Conservation (phyloP, 2,888 invertebrate species). For the Drosophila melanocephala region DNA sequence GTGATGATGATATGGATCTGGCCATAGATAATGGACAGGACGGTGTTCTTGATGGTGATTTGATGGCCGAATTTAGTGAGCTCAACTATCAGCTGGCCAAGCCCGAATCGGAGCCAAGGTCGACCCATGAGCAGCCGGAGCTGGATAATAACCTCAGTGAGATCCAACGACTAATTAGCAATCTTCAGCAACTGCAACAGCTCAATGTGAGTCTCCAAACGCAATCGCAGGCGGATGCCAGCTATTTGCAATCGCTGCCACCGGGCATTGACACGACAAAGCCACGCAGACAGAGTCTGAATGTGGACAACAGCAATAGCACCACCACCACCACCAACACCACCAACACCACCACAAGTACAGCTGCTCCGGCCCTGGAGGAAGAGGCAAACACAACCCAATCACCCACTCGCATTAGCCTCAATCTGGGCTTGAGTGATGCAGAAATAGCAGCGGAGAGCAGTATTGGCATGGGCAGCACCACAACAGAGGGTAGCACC, state of each 20-base stretch:
- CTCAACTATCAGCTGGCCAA: slow-evolving; percentile 80
- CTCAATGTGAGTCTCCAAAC: slow-evolving; percentile 77
- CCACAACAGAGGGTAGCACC: slow-evolving; percentile 46
- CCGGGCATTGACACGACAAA: slow-evolving; percentile 58
- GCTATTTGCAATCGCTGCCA: slow-evolving; percentile 74
- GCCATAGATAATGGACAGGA: slow-evolving; percentile 27
- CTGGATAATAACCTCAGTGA: slow-evolving; percentile 86
- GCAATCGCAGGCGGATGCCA: slow-evolving; percentile 81
- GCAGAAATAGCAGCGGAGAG: slow-evolving; percentile 31
- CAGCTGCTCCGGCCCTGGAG: slow-evolving; percentile 1
- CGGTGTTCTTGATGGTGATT: slow-evolving; percentile 67
- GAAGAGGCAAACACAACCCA: slow-evolving; percentile 46
- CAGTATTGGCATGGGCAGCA: slow-evolving; percentile 4
- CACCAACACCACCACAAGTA: slow-evolving; percentile 16
- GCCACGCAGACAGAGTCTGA: slow-evolving; percentile 42
- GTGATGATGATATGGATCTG: slow-evolving; percentile 60
- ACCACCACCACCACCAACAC: slow-evolving; percentile 8
- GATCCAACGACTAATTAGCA: slow-evolving; percentile 86
- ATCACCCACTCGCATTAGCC: slow-evolving; percentile 76
- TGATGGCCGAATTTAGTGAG: slow-evolving; percentile 81
- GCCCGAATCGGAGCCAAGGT: slow-evolving; percentile 51
- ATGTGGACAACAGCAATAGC: slow-evolving; percentile 18
- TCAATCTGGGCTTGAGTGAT: slow-evolving; percentile 70
- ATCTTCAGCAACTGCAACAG: slow-evolving; percentile 84
- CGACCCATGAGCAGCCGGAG: slow-evolving; percentile 15